Conservation (phyloP, 1,140 invertebrate genomes). For the Drosophila azteca region DNA sequence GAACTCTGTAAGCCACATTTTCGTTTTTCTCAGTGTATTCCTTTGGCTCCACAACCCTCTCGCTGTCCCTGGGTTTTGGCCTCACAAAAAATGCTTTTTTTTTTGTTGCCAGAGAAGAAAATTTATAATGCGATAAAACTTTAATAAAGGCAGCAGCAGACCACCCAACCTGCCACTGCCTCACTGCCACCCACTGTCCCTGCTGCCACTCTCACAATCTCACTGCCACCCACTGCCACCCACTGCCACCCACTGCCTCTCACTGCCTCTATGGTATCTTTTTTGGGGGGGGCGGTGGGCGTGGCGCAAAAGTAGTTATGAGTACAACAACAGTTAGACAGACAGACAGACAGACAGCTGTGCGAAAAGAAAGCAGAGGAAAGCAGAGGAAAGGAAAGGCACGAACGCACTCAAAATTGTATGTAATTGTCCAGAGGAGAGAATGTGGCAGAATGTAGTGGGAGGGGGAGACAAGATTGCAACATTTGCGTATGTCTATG, state of each 20-base stretch:
- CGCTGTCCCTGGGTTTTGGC: slow-evolving; percentile 60
- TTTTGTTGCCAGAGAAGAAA: slow-evolving; percentile 62
- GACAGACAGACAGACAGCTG: slow-evolving; percentile 53
- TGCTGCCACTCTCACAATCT: too few relatives aligned
- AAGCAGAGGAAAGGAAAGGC: slow-evolving; percentile 34
- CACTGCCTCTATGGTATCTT: too few relatives aligned
- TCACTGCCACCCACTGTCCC: background rate
- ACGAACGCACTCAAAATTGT: slow-evolving; percentile 79
- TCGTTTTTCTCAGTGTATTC: too few relatives aligned
- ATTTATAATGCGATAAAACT: slow-evolving; percentile 83
- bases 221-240: background rate
- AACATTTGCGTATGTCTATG: slow-evolving; percentile 40
- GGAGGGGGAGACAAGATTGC: slow-evolving; percentile 27
- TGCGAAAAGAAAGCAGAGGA: too few relatives aligned
- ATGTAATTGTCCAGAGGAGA: slow-evolving; percentile 68
- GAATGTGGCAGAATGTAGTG: slow-evolving; percentile 4
- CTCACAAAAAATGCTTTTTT: slow-evolving; percentile 63
- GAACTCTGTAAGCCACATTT: too few relatives aligned
- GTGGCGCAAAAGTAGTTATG: slow-evolving; percentile 76
- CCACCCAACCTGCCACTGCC: background rate
- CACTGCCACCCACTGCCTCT: background rate
- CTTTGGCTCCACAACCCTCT: too few relatives aligned
- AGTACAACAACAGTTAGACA: slow-evolving; percentile 74
- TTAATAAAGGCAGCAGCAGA: slow-evolving; percentile 73
- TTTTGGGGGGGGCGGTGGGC: slow-evolving; percentile 49